These are phyloP conservation scores for Drosophila infuscata DNA, from an alignment of 2,888 invertebrate genomes.

Conservation along the genomic window DNA sequence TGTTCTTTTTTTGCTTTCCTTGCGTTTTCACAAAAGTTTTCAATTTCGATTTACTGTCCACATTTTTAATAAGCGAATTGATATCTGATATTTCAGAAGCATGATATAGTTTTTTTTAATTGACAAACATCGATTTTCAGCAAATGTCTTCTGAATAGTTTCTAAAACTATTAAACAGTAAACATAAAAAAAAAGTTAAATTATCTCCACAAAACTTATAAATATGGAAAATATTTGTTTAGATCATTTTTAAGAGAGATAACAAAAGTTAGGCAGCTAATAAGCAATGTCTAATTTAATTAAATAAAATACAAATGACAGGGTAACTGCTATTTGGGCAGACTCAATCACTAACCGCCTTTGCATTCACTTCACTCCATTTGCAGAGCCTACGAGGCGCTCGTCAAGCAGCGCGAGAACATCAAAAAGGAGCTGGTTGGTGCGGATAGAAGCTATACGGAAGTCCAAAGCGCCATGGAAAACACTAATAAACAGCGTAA, in stretches of 20 bases:
- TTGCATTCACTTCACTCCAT: neutral
- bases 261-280: neutral
- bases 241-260: too few species aligned
- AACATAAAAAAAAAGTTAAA: too few species aligned
- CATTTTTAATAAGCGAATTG: too few species aligned
- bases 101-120: too few species aligned
- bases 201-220: neutral
- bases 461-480: constrained; percentile 88
- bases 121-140: too few species aligned
- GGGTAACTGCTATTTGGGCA: neutral
- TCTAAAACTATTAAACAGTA: too few species aligned
- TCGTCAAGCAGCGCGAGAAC: constrained; percentile 87
- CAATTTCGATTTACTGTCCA: neutral
- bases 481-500: constrained; percentile 91
- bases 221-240: neutral
- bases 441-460: constrained; percentile 88
- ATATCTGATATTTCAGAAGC: too few species aligned
- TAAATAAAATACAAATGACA: neutral
- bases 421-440: constrained; percentile 87
- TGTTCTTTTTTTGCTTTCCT: too few species aligned
- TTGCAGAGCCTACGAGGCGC: constrained; percentile 87
- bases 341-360: neutral
- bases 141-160: too few species aligned
- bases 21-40: neutral
- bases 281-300: neutral